Percentiles rank a stretch among this genome's conserved stretches.
These are phyloP conservation scores for Caenorhabditis doughertyi DNA, from an alignment of 2,888 invertebrate genomes.

Conservation along the genomic window DNA sequence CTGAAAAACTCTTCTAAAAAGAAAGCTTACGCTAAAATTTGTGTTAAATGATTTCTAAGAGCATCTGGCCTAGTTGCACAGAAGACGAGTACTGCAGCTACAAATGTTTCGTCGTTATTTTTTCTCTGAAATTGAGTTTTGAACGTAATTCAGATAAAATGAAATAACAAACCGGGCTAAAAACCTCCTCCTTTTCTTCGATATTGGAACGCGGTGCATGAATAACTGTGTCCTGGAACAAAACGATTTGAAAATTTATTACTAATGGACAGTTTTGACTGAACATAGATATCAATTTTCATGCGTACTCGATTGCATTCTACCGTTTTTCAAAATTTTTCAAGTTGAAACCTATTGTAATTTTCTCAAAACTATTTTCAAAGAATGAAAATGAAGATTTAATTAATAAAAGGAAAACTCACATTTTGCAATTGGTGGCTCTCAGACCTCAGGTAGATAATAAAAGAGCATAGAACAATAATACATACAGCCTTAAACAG, in stretches of 20 bases:
- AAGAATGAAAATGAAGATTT: not conserved
- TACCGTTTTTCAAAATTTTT: no score
- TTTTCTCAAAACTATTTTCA: not conserved
- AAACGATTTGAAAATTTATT: no score
- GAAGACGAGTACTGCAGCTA: conserved; percentile 79
- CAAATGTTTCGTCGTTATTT: conserved; percentile 25
- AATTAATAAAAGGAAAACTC: not conserved
- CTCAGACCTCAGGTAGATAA: conserved; percentile 49
- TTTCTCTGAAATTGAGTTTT: not conserved
- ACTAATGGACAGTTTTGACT: no score
- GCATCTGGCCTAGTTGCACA: conserved; percentile 78
- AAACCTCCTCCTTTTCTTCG: conserved; percentile 25
- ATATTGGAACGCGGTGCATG: conserved; percentile 23
- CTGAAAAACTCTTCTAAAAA: not conserved
- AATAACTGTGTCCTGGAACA: conserved; percentile 25
- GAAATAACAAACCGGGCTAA: not conserved
- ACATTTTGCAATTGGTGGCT: conserved; percentile 42
- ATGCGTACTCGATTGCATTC: no score
- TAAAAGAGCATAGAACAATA: conserved; percentile 49
- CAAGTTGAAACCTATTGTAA: no score
- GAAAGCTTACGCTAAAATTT: conserved; percentile 70
- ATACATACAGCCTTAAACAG: conserved; percentile 53
- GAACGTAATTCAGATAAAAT: not conserved
- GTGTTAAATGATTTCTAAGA: conserved; percentile 77
- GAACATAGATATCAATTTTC: no score